Base-by-base conservation (phyloP, 2,888 invertebrate species). In the Platynereis dumerilii region DNA sequence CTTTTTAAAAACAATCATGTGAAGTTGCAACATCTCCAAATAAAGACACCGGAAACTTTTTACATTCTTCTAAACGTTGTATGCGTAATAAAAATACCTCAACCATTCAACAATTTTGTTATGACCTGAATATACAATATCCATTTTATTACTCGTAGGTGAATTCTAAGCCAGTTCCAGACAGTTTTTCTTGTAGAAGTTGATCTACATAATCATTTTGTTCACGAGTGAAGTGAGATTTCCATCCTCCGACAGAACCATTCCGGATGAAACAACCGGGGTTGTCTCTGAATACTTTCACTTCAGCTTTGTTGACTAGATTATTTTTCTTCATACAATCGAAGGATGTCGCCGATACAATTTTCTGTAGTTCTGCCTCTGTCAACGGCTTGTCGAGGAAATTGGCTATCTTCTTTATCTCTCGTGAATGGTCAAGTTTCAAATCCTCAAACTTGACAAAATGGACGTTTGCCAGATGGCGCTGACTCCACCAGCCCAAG, bases 151-250 rank as follows among this genome's bases (percentile, higher is more conserved):
- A n/a, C 22, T 48, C 20, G n/a, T 48, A 48, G n/a, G n/a, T 48
- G 17, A 48, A 48, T 48, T 48, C n/a, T n/a, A 48, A n/a, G n/a
- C n/a, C 48, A n/a, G 48, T 48, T 12, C 48, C 48, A n/a, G 7
- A 12, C 22, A 48, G n/a, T n/a, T 48, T 48, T n/a, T 48, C 20
- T 22, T n/a, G 20, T n/a, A 48, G n/a, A 7, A 48, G 48, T n/a
- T 48, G 10, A 48, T 48, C 22, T n/a, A 48, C 48, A 48, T 48
- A 48, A 20, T 5, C 48, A n/a, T 48, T 22, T 48, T 48, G 48
- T 22, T 48, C 48, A 10, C 7, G 20, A 7, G 48, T 48, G n/a
- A 48, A 48, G n/a, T 48, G 17, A 5, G n/a, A 20, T n/a, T 12
- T 48, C 48, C 48, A 48, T 5, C 17, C 48, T 22, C 48, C 48